phyloP scores from a whole-genome alignment of 1,140 invertebrate genomes.

The Drosophila lacteicornis region DNA sequence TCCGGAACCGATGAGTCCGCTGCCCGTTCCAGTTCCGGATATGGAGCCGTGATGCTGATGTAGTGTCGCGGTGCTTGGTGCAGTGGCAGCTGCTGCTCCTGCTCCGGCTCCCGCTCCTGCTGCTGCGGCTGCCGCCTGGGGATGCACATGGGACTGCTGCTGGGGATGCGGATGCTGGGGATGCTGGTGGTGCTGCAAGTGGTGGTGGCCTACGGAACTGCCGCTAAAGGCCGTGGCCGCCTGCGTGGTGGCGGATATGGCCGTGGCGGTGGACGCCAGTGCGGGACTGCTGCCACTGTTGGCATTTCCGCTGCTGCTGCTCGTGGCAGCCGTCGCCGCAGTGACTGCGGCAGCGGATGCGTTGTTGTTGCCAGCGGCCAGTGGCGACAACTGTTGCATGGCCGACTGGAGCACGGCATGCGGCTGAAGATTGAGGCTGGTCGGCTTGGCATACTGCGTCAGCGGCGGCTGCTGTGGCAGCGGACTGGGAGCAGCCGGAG shows the following conservation, averaged over 20 bases:
- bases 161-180: slow-evolving; percentile 27
- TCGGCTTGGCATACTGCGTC: slow-evolving; percentile 38
- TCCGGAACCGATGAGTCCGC: slow-evolving; percentile 18
- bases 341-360: background rate
- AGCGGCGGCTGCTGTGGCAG: background rate
- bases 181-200: slow-evolving; percentile 51
- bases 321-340: slow-evolving; percentile 15
- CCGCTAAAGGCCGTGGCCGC: slow-evolving; percentile 76
- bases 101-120: background rate
- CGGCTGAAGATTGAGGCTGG: slow-evolving; percentile 48
- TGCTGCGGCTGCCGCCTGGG: background rate
- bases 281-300: slow-evolving; percentile 55
- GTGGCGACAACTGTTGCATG: slow-evolving; percentile 42
- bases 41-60: slow-evolving; percentile 44
- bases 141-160: slow-evolving; percentile 14
- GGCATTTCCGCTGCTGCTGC: slow-evolving; percentile 36
- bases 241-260: slow-evolving; percentile 72
- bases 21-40: slow-evolving; percentile 14
- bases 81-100: background rate
- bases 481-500: slow-evolving; percentile 8
- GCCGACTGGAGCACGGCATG: slow-evolving; percentile 15
- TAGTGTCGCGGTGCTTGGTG: slow-evolving; percentile 12
- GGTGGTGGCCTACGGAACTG: slow-evolving; percentile 63
- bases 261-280: slow-evolving; percentile 64
- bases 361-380: slow-evolving; percentile 36